These are phyloP conservation scores for Odontomyia ornata DNA, from an alignment of 2,888 invertebrate species.

Conservation along the genomic window DNA sequence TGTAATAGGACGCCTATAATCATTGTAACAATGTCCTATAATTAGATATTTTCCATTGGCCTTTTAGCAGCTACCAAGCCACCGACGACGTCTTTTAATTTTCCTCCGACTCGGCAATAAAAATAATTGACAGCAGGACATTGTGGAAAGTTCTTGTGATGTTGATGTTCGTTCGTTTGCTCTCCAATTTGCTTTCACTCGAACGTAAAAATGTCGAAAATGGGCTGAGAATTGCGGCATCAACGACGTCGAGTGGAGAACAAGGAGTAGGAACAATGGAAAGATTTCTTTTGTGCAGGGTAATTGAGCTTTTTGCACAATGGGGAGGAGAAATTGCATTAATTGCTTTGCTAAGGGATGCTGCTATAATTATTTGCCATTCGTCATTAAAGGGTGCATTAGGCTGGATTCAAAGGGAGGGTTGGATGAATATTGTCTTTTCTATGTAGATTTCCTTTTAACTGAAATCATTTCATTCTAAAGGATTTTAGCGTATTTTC, in stretches of 20 bases:
- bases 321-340: not conserved
- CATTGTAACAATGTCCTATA: constrained; percentile 12
- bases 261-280: not conserved
- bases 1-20: not conserved
- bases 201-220: constrained; percentile 5
- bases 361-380: not conserved
- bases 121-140: constrained; percentile 25
- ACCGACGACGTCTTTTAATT: constrained; percentile 7
- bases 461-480: no score
- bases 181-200: not conserved
- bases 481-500: no score
- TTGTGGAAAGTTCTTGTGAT: not conserved
- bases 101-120: constrained; percentile 18
- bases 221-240: not conserved
- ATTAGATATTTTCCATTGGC: constrained; percentile 29
- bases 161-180: not conserved
- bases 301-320: not conserved
- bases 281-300: not conserved
- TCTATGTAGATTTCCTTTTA: no score
- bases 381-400: no score
- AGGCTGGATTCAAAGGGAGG: no score
- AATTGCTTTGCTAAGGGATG: not conserved
- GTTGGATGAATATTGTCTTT: no score
- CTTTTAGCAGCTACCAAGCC: not conserved
- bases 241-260: not conserved